Base-by-base conservation (phyloP, 2,888 invertebrate species). In the Cataglyphis rosenhaueri region DNA sequence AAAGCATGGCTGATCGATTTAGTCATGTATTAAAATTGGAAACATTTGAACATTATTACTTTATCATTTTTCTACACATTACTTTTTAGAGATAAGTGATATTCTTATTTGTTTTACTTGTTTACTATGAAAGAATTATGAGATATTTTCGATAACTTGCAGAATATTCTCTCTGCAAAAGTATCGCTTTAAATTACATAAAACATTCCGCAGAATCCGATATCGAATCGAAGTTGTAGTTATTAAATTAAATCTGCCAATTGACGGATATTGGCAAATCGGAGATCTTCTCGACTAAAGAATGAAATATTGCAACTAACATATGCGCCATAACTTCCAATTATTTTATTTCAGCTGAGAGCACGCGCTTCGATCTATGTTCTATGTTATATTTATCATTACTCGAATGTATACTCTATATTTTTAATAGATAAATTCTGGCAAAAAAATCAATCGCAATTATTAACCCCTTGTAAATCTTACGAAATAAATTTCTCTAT, bases 1-100 rank as follows among this genome's bases (percentile, higher is more conserved):
- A 59, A 44, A 64, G 55, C 62, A 82, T 79, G 78, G 81, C 83
- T 84, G 74, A 82, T 83, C 83, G 79, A 79, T 88, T 84, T 65
- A 82, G 61, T 64, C 61, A 18, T 55, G 41, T 18, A 29, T 10
- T 25, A 0, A 44, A 32, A 12, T 76, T 52, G 35, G 48, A 32
- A 66, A 57, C 12, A 12, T 29, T 59, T 18, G 25, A 57, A 70
- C 18, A 15, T 21, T 62, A 48, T 29, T 32, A 21, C 6, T 2
- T 32, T 15, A n/a, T 44, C 12, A 21, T 41, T 68, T 68, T 41
- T 10, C 29, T 10, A 15, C 18, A 18, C 2, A 44, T 44, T 21
- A 32, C 0, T 41, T 41, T 44, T 21, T 9, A 38, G n/a, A 18
- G 25, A 25, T 8, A 52, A 38, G 2, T 25, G 3, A 15, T 48